Base-by-base conservation (phyloP, 2,888 invertebrate species). In the Drosophila cyrtoloma region DNA sequence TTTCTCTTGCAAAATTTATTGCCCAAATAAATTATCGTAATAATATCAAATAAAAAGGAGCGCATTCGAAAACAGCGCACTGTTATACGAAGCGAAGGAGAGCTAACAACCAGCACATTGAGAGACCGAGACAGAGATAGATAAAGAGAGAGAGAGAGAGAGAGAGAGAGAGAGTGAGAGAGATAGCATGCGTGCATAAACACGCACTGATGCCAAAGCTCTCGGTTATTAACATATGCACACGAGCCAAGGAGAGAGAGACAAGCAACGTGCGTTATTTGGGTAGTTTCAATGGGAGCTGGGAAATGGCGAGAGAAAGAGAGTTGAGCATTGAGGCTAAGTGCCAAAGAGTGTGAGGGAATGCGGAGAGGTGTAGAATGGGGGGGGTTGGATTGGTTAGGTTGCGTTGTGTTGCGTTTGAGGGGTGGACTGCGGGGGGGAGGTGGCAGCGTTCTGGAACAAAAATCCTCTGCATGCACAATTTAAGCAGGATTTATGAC, bases 1-100 rank as follows among this genome's bases (percentile, higher is more conserved):
- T 92, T 91, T 91, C 82, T 87, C 86, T 84, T 80, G 83, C 84
- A 82, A 90, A 92, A 91, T 91, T 91, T 91, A 91, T 91, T 90
- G 81, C 84, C 77, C 81, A 89, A 86, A 91, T 91, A 91, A 91
- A 91, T 91, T 91, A 91, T 91, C 86, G 90, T 87, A 91, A 90
- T 89, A 91, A 88, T 88, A 88, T 89, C 85, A 90, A 82, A 85
- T 86, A 86, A 86, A 83, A 86, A 82, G 72, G 59, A 79, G 72
- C 69, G 77, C 77, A 79, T 75, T 81, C 65, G 62, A 71, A 76
- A 68, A 63, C 56, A 69, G 60, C 58, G 57, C 72, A 69, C 47
- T 26, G 22, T 47, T 47, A 26, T 26, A 9, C 47, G 44, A 58
- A 30, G 22, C 47, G 44, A 58, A 30, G 26, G 52, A 37, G 42